Evolutionary conservation across 2,888 invertebrate species (phyloP).

Genomic region (Allophyes oxyacanthae): DNA sequence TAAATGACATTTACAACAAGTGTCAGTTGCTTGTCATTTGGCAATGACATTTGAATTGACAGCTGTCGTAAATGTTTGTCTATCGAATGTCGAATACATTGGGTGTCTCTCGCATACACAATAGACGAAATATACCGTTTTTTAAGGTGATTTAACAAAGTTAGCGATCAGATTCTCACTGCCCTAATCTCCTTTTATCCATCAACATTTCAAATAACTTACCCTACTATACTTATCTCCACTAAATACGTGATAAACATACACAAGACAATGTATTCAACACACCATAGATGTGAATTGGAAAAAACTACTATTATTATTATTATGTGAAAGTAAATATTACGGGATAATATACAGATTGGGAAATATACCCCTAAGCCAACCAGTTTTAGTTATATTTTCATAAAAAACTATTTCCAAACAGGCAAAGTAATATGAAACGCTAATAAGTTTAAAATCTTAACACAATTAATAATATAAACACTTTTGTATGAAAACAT

Average conservation of each 20-base stretch:
- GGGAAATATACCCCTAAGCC: conserved; percentile 32
- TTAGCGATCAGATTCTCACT: neutral
- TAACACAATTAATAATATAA: conserved; percentile 40
- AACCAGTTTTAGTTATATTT: conserved; percentile 42
- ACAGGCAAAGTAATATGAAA: conserved; percentile 44
- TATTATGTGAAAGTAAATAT: conserved; percentile 63
- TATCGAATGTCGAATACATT: conserved; percentile 49
- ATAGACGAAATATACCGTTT: conserved; percentile 1
- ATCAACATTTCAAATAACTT: conserved; percentile 32
- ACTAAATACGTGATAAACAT: conserved; percentile 9
- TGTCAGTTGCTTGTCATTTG: conserved; percentile 30
- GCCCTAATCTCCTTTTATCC: conserved; percentile 2
- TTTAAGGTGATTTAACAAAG: conserved; percentile 3
- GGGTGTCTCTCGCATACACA: conserved; percentile 11
- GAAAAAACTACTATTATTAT: conserved; percentile 62
- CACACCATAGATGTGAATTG: conserved; percentile 51
- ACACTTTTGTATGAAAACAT: conserved; percentile 51
- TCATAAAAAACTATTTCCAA: conserved; percentile 45
- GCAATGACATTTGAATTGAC: conserved; percentile 24
- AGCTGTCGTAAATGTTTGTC: conserved; percentile 41
- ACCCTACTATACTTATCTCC: conserved; percentile 19
- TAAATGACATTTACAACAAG: conserved; percentile 43
- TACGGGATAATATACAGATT: conserved; percentile 64
- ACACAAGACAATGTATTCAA: conserved; percentile 45
- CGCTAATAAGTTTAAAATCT: conserved; percentile 46